Evolutionary conservation across 1,140 invertebrate genomes (phyloP), one percentile per base, ranked within the genome.

Genomic region (Drosophila parabipectinata): DNA sequence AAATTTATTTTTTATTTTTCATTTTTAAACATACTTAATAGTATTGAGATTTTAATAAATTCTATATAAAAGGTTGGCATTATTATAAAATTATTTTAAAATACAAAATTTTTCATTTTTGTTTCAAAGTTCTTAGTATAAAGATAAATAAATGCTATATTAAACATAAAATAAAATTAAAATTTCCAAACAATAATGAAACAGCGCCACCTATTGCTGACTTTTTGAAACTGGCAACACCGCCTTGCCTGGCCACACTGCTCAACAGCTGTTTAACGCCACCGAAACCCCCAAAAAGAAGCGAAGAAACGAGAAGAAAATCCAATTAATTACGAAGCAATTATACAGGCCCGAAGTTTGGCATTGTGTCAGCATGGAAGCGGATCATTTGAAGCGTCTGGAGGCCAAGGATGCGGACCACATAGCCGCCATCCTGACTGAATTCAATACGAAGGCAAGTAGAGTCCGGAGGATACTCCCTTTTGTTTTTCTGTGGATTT

Each of bases 401-500:
- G 81, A 90, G 52, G 52, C 62, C 21, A 90, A 83, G 61, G 75
- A 91, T 44, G 41, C 55, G 10, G 74, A 66, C 15, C 28, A 78
- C 41, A 88, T 91, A 15, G 62, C 77, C 41, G 57, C 41, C 48
- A 77, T 91, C 47, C 66, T 91, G 5, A 41, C 14, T n/a, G 76
- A 90, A 24, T 91, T 91, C 55, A 91, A 91, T 53, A 67, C 55
- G 9, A 91, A 90, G 73, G 90, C 91, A 54, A 18, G 24, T 2
- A 14, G 14, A 12, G 15, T 63, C 44, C 4, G 34, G 4, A 37
- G 34, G 10, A 37, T 4, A 37, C 34, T 28, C 61, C 12, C 44
- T 26, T 24, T 24, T 7, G 14, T 58, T 14, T 14, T 7, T 10
- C 9, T 9, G 7, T 9, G 12, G 24, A 14, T 26, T 5, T 26